Evolutionary conservation across 2,113 vertebrate species (phyloP).

Genomic region (Genyomyrus donnyi): DNA sequence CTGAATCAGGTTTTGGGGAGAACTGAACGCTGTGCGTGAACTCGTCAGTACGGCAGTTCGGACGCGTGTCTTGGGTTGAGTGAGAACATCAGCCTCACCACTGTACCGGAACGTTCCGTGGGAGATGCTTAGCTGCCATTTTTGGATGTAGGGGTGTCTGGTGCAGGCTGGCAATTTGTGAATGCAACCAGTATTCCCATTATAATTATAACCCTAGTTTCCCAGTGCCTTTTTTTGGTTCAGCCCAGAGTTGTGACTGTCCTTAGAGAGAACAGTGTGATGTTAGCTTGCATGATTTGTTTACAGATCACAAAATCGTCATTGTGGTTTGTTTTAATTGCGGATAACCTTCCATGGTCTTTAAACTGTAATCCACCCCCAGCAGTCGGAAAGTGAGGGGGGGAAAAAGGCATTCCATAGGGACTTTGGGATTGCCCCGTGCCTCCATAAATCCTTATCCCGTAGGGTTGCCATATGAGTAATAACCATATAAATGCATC

Average conservation of each 20-base stretch:
- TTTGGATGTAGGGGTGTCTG: neutral
- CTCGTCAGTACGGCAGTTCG: constrained; percentile 23
- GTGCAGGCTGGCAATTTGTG: neutral
- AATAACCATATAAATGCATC: constrained; percentile 65
- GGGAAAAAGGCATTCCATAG: constrained; percentile 22
- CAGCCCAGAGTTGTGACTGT: neutral
- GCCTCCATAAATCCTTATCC: constrained; percentile 28
- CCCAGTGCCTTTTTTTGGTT: neutral
- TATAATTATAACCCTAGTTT: neutral
- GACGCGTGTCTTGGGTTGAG: constrained; percentile 12
- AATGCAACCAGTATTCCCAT: neutral
- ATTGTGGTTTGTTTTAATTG: neutral
- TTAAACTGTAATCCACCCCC: constrained; percentile 34
- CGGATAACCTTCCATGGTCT: constrained; percentile 17
- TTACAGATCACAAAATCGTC: neutral
- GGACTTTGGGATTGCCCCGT: constrained; percentile 16
- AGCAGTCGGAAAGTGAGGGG: constrained; percentile 23
- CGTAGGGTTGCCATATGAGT: constrained; percentile 40
- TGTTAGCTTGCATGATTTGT: neutral
- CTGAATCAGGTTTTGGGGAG: constrained; percentile 19
- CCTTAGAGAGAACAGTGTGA: neutral
- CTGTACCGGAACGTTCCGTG: neutral
- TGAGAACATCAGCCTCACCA: neutral
- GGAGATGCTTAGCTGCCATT: neutral
- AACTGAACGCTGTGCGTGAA: constrained; percentile 35